Percentiles rank a stretch among this genome's conserved stretches.
Conservation (phyloP, 2,888 invertebrate species). For the Fragum sueziense region DNA sequence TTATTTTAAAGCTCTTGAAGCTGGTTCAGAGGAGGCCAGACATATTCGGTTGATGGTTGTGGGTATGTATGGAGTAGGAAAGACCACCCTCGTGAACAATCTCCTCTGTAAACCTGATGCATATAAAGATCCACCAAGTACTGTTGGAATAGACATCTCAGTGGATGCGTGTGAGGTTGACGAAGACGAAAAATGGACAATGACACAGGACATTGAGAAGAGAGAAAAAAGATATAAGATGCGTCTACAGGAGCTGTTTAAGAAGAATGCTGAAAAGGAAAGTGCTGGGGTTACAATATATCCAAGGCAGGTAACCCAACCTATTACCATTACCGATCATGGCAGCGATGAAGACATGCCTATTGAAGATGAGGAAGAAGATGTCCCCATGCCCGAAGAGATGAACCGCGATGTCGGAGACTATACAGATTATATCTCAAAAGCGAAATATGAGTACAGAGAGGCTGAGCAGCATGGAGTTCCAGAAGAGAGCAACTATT, state of each 20-base stretch:
- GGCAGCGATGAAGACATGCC: neutral
- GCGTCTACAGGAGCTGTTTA: neutral
- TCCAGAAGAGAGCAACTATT: neutral
- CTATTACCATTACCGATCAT: neutral
- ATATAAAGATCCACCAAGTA: slow-evolving; percentile 12
- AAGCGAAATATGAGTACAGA: neutral
- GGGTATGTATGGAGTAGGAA: slow-evolving; percentile 55
- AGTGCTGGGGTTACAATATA: neutral
- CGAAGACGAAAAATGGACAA: neutral
- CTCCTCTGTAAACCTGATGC: slow-evolving; percentile 4
- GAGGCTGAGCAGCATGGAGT: neutral
- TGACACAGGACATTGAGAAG: neutral
- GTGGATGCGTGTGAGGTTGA: neutral
- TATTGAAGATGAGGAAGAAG: neutral
- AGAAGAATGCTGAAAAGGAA: neutral
- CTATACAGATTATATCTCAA: neutral
- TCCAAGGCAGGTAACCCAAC: neutral
- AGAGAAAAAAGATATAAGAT: neutral
- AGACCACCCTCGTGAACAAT: slow-evolving; percentile 47
- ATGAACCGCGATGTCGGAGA: too few relatives aligned
- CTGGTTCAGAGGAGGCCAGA: slow-evolving; percentile 26
- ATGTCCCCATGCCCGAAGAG: neutral
- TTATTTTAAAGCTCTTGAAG: slow-evolving; percentile 30
- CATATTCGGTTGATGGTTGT: slow-evolving; percentile 49
- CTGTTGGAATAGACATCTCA: slow-evolving; percentile 45